A percentile compares a stretch with the other conserved stretches of the same genome.
Evolutionary conservation across 2,888 invertebrate species (phyloP).

Genomic region (Chymomyza amoena): DNA sequence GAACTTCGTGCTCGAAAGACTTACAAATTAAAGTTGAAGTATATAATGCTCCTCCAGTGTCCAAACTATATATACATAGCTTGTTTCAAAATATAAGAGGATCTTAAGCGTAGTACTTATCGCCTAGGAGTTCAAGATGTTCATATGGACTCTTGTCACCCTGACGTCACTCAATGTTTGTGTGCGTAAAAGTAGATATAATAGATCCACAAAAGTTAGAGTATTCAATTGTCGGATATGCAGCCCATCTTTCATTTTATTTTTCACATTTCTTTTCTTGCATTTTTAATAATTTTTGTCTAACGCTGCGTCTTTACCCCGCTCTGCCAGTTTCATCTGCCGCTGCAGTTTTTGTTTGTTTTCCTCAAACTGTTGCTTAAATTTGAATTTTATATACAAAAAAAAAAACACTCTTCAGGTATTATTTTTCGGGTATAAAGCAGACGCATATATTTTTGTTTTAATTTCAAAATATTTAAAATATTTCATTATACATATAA

Average conservation of each 20-base stretch:
- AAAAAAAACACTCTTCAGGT: not conserved
- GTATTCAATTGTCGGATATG: not conserved
- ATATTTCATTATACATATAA: not conserved
- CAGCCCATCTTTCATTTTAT: not conserved
- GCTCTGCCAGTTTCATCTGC: not conserved
- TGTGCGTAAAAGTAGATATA: too few species aligned
- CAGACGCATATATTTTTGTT: slow-evolving; percentile 5
- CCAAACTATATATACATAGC: too few species aligned
- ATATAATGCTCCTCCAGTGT: too few species aligned
- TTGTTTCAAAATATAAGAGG: too few species aligned
- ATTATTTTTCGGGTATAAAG: slow-evolving; percentile 16
- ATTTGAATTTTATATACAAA: not conserved
- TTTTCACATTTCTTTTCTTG: not conserved
- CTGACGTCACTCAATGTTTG: too few species aligned
- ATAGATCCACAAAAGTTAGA: not conserved
- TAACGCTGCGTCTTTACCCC: not conserved
- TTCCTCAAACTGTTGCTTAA: not conserved
- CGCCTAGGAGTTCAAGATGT: too few species aligned
- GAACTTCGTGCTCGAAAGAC: too few species aligned
- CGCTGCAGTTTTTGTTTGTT: not conserved
- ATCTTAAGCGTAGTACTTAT: too few species aligned
- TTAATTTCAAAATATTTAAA: slow-evolving; percentile 10
- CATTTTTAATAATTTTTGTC: slow-evolving; percentile 6
- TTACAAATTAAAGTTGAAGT: too few species aligned
- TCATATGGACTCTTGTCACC: too few species aligned